These are phyloP conservation scores for Corapipo altera DNA, from an alignment of 2,113 vertebrate species.

Conservation along the genomic window DNA sequence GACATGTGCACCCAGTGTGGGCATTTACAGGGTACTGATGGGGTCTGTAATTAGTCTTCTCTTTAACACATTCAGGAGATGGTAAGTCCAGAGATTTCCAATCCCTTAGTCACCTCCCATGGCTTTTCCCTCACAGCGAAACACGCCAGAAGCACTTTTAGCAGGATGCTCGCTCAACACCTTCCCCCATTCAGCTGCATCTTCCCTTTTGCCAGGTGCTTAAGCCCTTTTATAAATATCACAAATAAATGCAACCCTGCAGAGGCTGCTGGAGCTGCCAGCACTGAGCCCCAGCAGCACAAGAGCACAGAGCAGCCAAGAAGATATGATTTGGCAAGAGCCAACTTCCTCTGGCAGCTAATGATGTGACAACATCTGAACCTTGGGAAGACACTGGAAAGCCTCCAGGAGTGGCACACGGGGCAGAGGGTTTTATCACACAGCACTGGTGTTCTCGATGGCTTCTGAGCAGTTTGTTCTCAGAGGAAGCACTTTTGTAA, in stretches of 20 bases:
- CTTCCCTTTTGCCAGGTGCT: background rate
- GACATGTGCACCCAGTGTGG: background rate
- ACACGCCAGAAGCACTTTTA: background rate
- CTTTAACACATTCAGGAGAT: background rate
- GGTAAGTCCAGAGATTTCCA: background rate
- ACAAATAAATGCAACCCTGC: background rate
- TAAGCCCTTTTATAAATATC: background rate
- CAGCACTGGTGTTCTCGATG: fast-evolving
- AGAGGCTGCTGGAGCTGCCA: background rate
- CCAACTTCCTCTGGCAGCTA: background rate
- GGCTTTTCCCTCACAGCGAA: background rate
- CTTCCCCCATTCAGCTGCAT: background rate
- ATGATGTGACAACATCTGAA: background rate
- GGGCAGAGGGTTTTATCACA: background rate
- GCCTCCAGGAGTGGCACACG: background rate
- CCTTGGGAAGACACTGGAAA: background rate
- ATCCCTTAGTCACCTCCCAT: background rate
- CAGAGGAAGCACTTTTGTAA: background rate
- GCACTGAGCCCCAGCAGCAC: background rate
- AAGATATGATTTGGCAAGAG: background rate
- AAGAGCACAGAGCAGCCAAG: background rate
- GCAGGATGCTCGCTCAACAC: background rate
- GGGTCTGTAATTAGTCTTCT: background rate
- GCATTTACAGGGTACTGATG: background rate
- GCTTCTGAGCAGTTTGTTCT: background rate